Conservation (phyloP, 2,888 invertebrate species). For the Amblyjoppa fuscipennis region DNA sequence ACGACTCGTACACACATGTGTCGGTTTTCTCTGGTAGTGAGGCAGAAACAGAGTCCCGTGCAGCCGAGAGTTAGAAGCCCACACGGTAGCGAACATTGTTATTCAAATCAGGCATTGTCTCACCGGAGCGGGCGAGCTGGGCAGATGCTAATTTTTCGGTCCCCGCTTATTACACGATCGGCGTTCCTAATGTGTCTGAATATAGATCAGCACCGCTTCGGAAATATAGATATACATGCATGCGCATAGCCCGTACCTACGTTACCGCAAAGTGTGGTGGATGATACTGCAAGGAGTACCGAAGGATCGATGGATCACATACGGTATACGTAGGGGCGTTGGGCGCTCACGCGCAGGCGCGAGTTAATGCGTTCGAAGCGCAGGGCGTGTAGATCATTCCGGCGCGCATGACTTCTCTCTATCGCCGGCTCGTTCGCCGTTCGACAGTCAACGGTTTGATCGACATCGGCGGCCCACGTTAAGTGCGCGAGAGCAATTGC, state of each 20-base stretch:
- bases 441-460: slow-evolving; percentile 50
- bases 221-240: slow-evolving; percentile 22
- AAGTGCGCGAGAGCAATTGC: slow-evolving; percentile 43
- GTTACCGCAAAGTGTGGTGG: neutral
- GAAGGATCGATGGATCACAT: slow-evolving; percentile 7
- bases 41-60: slow-evolving; percentile 13
- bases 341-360: slow-evolving; percentile 31
- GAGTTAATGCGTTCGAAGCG: slow-evolving; percentile 49
- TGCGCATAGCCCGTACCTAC: neutral
- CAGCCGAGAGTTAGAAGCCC: slow-evolving; percentile 83
- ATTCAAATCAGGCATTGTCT: slow-evolving; percentile 85
- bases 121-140: slow-evolving; percentile 70
- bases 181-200: slow-evolving; percentile 82
- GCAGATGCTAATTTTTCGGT: slow-evolving; percentile 83
- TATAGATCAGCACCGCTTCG: slow-evolving; percentile 78
- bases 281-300: slow-evolving; percentile 3
- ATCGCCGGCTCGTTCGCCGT: slow-evolving; percentile 26
- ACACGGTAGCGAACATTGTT: slow-evolving; percentile 85
- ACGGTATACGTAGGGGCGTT: slow-evolving; percentile 41
- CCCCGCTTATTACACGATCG: slow-evolving; percentile 82
- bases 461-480: slow-evolving; percentile 64
- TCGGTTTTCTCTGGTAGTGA: neutral
- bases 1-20: neutral
- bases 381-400: slow-evolving; percentile 43
- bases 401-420: slow-evolving; percentile 28